Base-by-base conservation (phyloP, 2,797 vertebrate genomes). In the Zenarchopterus dispar region DNA sequence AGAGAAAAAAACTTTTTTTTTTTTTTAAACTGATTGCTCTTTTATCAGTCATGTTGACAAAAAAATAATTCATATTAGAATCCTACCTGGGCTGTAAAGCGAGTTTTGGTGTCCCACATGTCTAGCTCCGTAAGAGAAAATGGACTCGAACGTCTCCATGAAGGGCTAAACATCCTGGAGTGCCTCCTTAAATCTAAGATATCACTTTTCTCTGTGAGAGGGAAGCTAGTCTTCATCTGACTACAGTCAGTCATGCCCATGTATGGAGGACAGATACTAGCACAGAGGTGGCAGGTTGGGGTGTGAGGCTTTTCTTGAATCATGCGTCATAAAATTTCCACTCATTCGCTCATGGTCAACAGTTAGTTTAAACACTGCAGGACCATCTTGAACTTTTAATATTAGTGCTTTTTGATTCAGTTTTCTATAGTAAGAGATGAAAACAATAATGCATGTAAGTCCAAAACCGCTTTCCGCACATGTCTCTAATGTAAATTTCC, bases 21-120 rank as follows among this genome's bases (percentile, higher is more conserved):
- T 39, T 31, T 22, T 52, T 46, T 44, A 11, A 41, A 46, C 36
- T 3, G 8, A 23, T n/a, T 17, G 7, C 10, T 21, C 2, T 22
- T 50, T 17, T 0, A 46, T 33, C 3, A 42, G 56, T 6, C 2
- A 21, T 21, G 28, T 26, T 70, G 1, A 16, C 1, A 51, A 51
- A 41, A 51, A 51, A 41, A 52, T 24, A 3, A 10, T 57, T 0
- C 0, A 26, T 24, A 43, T 44, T 11, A 18, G 6, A n/a, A 13
- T 43, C 72, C 82, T 86, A 93, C 93, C 90, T 82, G 88, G 53
- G 84, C 43, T 73, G 87, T 78, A 63, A 91, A 84, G 55, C 58
- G 58, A 56, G 77, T 80, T 58, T 74, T 84, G 19, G 53, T 76
- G 62, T 91, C 89, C 92, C 90, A 93, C 84, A 90, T 88, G 31